These are phyloP conservation scores for Leptobrachium leishanense DNA, from an alignment of 2,113 vertebrate genomes.

Conservation along the genomic window DNA sequence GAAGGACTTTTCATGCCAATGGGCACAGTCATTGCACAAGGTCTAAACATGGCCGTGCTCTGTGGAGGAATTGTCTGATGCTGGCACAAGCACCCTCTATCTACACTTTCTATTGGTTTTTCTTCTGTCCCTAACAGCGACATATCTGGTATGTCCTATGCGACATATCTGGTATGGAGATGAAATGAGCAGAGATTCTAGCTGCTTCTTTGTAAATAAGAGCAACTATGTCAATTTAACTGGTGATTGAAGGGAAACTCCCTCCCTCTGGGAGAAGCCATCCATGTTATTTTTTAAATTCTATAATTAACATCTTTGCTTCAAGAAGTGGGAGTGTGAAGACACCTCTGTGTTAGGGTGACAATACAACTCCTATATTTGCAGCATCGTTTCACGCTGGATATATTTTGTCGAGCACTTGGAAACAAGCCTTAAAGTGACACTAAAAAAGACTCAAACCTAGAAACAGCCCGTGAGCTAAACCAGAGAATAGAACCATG, in stretches of 20 bases:
- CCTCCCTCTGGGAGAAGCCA: conserved; percentile 28
- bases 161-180: too few relatives aligned
- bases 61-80: too few relatives aligned
- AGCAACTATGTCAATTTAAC: conserved; percentile 5
- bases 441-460: neutral
- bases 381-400: conserved; percentile 31
- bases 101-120: too few relatives aligned
- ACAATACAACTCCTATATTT: conserved; percentile 41
- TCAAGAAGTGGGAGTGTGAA: conserved; percentile 37
- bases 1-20: too few relatives aligned
- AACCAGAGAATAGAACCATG: too few relatives aligned
- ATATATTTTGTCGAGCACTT: conserved; percentile 6
- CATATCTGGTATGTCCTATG: too few relatives aligned
- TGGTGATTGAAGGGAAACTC: neutral
- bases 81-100: too few relatives aligned
- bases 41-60: too few relatives aligned
- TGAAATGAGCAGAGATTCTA: neutral
- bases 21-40: too few relatives aligned
- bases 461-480: neutral
- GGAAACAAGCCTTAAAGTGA: neutral
- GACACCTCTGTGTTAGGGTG: conserved; percentile 41
- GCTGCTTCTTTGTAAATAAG: neutral
- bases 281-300: conserved; percentile 8
- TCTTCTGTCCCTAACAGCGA: too few relatives aligned
- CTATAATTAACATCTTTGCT: conserved; percentile 38